A percentile compares a stretch with the other conserved stretches of the same genome.
phyloP scores from a whole-genome alignment of 2,797 vertebrate genomes.

The Poeciliopsis infans region DNA sequence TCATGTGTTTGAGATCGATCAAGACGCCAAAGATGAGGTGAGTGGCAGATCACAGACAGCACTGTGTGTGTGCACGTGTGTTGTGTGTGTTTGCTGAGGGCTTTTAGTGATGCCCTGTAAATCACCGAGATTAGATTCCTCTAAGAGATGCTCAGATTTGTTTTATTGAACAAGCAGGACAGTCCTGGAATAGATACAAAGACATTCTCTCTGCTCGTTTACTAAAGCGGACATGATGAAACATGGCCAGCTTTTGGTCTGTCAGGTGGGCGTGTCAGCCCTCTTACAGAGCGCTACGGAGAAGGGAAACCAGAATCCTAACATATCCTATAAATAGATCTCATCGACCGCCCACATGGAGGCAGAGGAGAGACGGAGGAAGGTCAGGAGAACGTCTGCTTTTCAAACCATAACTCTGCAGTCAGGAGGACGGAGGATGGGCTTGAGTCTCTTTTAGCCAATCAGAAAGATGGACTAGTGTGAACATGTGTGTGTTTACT shows the following conservation, averaged over 20 bases:
- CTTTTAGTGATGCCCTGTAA: conserved; percentile 15
- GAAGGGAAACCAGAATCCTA: conserved; percentile 56
- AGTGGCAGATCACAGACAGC: conserved; percentile 28
- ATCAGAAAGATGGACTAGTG: neutral
- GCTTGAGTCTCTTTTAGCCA: neutral
- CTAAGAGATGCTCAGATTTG: neutral
- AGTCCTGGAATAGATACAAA: neutral
- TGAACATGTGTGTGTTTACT: neutral
- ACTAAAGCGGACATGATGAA: neutral
- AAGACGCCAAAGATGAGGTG: conserved; percentile 93
- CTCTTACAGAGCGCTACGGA: conserved; percentile 4
- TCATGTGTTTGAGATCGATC: conserved; percentile 94
- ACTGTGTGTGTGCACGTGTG: neutral
- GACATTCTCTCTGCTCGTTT: neutral
- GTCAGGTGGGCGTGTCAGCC: conserved; percentile 9
- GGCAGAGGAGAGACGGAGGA: neutral
- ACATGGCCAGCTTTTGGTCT: conserved; percentile 20
- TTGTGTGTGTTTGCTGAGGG: neutral
- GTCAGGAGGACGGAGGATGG: neutral
- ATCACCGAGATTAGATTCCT: neutral
- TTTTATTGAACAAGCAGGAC: neutral
- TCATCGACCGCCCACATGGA: conserved; percentile 38
- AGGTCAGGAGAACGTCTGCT: neutral
- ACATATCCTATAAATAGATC: conserved; percentile 71
- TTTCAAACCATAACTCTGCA: neutral